These are phyloP conservation scores for Nasonia giraulti DNA, from an alignment of 1,140 invertebrate species.

Conservation along the genomic window DNA sequence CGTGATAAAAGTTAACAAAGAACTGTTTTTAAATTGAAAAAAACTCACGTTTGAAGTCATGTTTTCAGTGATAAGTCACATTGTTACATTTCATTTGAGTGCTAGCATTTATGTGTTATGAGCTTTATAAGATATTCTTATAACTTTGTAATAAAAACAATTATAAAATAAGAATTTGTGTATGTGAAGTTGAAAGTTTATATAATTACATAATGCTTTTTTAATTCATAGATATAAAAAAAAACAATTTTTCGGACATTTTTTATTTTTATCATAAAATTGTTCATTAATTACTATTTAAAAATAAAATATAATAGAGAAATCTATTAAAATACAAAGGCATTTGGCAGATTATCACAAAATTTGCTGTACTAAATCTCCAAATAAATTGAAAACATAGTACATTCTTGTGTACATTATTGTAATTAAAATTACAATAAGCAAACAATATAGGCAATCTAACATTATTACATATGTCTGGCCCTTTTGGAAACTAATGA, in stretches of 20 bases:
- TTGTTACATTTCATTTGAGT: conserved; percentile 14
- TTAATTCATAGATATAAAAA: neutral
- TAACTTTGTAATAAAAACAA: conserved; percentile 26
- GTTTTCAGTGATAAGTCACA: conserved; percentile 11
- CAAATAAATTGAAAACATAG: no score
- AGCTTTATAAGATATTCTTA: conserved; percentile 17
- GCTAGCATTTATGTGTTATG: conserved; percentile 17
- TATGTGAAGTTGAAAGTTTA: neutral
- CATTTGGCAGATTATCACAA: no score
- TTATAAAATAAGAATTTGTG: conserved; percentile 10
- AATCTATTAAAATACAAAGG: no score
- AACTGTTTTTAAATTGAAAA: conserved; percentile 6
- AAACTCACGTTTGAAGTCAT: conserved; percentile 23
- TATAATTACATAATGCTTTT: neutral
- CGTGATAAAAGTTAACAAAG: neutral
- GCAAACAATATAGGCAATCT: no score
- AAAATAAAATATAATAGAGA: no score
- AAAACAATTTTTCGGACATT: neutral
- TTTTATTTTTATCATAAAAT: neutral
- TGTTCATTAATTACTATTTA: no score
- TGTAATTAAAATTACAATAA: no score
- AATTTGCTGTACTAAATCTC: no score
- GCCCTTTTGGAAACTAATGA: no score
- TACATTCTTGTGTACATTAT: no score
- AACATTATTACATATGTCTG: no score